Evolutionary conservation across 2,797 vertebrate species (phyloP), one percentile per base, ranked within the genome.

Genomic region (Chelon labrosus): DNA sequence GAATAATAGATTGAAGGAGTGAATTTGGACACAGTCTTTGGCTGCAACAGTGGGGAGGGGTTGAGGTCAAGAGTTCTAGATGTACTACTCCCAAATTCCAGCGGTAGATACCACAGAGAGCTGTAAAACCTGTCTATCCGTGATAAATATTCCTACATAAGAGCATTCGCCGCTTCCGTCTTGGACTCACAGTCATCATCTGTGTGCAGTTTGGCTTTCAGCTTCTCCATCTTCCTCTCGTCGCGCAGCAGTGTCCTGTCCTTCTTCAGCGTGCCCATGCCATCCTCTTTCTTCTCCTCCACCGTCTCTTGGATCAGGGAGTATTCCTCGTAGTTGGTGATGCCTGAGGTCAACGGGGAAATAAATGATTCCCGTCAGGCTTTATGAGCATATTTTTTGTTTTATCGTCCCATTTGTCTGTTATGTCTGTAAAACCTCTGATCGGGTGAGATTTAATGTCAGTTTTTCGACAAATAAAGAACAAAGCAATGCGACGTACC

Each of bases 251-350:
- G 88, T 0, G 98, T 98, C 70, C 98, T 92, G 53, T 99, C 98
- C 80, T 99, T 99, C 89, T 98, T 98, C 60, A 99, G 91, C 0
- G 98, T 99, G 0, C 97, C 98, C 19, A 95, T 97, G 37, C 95
- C 94, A 4, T 99, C 98, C 13, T 99, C 98, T 74, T 97, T 98
- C 88, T 97, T 98, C 77, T 99, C 98, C 83, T 99, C 98, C 0
- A 94, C 89, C 1, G 86, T 93, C 66, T 99, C 98, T 89, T 98
- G 98, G 89, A 99, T 99, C 92, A 99, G 91, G 41, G 98, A 99
- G 86, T 99, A 99, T 81, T 99, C 98, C 89, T 99, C 98, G 52
- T 99, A 99, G 93, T 99, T 99, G 17, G 98, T 99, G 92, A 99
- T 99, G 80, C 98, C 98, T 99, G 88, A 38, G 55, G 52, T 46